Evolutionary conservation across 2,888 invertebrate species (phyloP), one percentile per base, ranked within the genome.

Genomic region (Oscheius myriophilus): DNA sequence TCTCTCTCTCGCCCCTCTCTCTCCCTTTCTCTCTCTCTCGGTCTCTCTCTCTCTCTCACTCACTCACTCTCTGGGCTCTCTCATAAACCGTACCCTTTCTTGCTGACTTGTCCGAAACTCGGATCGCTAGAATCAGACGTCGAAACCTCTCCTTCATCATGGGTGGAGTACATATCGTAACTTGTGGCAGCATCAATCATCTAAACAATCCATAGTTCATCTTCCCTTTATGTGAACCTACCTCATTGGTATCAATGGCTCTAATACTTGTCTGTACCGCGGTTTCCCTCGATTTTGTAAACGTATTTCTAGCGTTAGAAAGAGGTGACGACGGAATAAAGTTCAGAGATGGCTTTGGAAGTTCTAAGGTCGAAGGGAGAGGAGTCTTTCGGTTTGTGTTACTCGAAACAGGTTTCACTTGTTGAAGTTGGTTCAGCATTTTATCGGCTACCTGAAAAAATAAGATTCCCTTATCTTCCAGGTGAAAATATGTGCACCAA

Each of bases 291-390:
- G 46, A 3, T 46, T 49, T 39, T 6, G 33, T 33, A 33, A 33
- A 33, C 9, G 33, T 33, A 9, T 33, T 33, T 33, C 33, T 33
- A 33, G 4, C 33, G 9, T 33, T 33, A 3, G 33, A 33, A 45
- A 61, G n/a, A 9, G 61, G 61, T 23, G 26, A 61, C 2, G 61
- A 61, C 11, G 49, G 46, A n/a, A 61, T 46, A 39, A 49, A 61
- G n/a, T 49, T 39, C 16, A 49, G 1, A 1, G 45, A 33, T n/a
- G 33, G 46, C 12, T 26, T 14, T 16, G 49, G 43, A 11, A 58
- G 43, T 16, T 58, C 58, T 12, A 58, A 3, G 23, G 42, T n/a
- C 26, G 53, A 25, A n/a, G 14, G 16, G 26, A 54, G 26, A 2
- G 11, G 26, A 1, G n/a, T 25, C 12, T 21, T 57, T 18, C 18